Evolutionary conservation across 2,888 invertebrate genomes (phyloP), one percentile per base, ranked within the genome.

Genomic region (Busseola fusca): DNA sequence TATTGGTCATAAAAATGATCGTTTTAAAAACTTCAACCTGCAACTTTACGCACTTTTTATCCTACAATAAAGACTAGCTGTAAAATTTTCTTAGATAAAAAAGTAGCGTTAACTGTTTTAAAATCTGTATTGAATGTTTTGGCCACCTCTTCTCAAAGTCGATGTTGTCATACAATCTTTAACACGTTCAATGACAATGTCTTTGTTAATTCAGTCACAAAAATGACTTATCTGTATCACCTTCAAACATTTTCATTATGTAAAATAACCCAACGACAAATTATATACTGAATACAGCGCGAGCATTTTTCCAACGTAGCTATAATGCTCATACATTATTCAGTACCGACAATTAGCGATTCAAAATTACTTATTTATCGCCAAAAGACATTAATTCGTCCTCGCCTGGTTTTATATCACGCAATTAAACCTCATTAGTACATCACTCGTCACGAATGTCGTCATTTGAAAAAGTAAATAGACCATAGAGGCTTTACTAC

Each of bases 381-480:
- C 65, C 67, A 73, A 79, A 80, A 80, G 76, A 78, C 81, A 77
- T 82, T 79, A 86, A 81, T 86, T 78, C 72, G 80, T 78, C 82
- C 73, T 78, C 82, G 76, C 48, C 60, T 69, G 64, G 69, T 82
- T 81, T 81, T 80, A 86, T 83, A 81, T 78, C 74, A 72, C 77
- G 74, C 76, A 77, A 87, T 85, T 85, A 86, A 87, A 87, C 76
- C 79, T 84, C 80, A 86, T 88, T 86, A 87, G 66, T 83, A 74
- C 78, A 84, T 79, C 88, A 87, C 88, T 87, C 88, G 82, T 90
- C 87, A 90, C 89, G 87, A 89, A 88, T 88, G 86, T 87, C 87
- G 88, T 86, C 89, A 90, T 89, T 90, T 87, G 85, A 87, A 90
- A 84, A 88, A 89, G 86, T 87, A 92, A 90, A 91, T 91, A 92